Evolutionary conservation across 2,888 invertebrate genomes (phyloP).

Genomic region (Euspilapteryx auroguttella): DNA sequence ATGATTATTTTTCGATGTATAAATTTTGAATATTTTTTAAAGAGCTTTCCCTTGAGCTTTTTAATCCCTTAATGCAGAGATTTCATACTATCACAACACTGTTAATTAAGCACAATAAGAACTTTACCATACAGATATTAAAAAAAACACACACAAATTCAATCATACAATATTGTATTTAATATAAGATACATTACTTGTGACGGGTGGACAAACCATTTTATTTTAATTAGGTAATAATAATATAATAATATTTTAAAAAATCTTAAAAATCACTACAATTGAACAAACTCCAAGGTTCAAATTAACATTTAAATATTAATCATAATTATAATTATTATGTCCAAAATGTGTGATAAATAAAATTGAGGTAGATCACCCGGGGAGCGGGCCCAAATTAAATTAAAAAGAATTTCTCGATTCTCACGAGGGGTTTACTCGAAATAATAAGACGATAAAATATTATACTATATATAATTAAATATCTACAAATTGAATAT

Average conservation of each 20-base stretch:
- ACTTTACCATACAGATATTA: too few relatives aligned
- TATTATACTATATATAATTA: constrained; percentile 61
- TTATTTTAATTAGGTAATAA: too few relatives aligned
- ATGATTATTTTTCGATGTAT: background rate
- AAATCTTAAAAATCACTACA: constrained; percentile 43
- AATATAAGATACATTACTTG: constrained; percentile 60
- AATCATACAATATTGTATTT: constrained; percentile 62
- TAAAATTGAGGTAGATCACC: constrained; percentile 59
- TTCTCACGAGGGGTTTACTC: constrained; percentile 28
- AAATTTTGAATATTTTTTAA: too few relatives aligned
- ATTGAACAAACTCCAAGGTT: constrained; percentile 44
- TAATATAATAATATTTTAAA: constrained; percentile 11
- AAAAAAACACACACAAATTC: constrained; percentile 8
- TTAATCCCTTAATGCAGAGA: too few relatives aligned
- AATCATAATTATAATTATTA: too few relatives aligned
- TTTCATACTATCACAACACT: too few relatives aligned
- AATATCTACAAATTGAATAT: constrained; percentile 59
- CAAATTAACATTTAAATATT: constrained; percentile 48
- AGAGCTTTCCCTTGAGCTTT: too few relatives aligned
- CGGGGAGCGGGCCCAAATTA: constrained; percentile 42
- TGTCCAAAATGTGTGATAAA: constrained; percentile 60
- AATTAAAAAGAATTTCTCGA: constrained; percentile 41
- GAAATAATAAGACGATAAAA: constrained; percentile 50
- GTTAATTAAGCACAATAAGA: too few relatives aligned
- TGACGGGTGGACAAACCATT: constrained; percentile 57